phyloP scores from a whole-genome alignment of 2,797 vertebrate species.

The Hypotaenidia okinawae region DNA sequence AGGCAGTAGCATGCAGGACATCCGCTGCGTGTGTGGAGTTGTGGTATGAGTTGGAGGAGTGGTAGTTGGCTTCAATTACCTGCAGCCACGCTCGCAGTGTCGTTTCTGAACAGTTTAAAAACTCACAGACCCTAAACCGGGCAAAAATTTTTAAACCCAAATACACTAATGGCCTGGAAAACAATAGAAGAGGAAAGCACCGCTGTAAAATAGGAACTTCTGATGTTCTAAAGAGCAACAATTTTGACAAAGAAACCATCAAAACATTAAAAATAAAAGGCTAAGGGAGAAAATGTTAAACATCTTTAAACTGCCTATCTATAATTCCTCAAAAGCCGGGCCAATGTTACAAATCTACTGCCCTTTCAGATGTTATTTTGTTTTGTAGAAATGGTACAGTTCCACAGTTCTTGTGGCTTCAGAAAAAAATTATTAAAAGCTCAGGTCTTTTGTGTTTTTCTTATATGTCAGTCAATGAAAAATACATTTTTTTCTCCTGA shows the following conservation, averaged over 20 bases:
- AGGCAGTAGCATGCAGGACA: slow-evolving; percentile 83
- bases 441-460: background rate
- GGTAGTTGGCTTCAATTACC: slow-evolving; percentile 85
- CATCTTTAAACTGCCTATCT: background rate
- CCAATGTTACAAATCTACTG: background rate
- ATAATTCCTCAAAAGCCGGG: background rate
- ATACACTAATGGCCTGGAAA: slow-evolving; percentile 81
- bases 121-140: slow-evolving; percentile 81
- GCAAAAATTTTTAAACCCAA: slow-evolving; percentile 83
- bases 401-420: background rate
- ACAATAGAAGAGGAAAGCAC: background rate
- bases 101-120: slow-evolving; percentile 81
- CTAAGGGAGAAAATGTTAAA: background rate
- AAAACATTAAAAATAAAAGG: background rate
- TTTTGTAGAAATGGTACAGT: background rate
- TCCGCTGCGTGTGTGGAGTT: slow-evolving; percentile 83
- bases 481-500: background rate
- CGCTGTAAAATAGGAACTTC: background rate
- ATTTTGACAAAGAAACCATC: background rate
- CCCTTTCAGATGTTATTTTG: background rate
- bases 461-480: background rate
- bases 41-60: slow-evolving; percentile 83
- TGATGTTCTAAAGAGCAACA: rapidly evolving
- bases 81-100: slow-evolving; percentile 82
- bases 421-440: background rate